Evolutionary conservation across 2,113 vertebrate genomes (phyloP).

Genomic region (Callorhinus ursinus): DNA sequence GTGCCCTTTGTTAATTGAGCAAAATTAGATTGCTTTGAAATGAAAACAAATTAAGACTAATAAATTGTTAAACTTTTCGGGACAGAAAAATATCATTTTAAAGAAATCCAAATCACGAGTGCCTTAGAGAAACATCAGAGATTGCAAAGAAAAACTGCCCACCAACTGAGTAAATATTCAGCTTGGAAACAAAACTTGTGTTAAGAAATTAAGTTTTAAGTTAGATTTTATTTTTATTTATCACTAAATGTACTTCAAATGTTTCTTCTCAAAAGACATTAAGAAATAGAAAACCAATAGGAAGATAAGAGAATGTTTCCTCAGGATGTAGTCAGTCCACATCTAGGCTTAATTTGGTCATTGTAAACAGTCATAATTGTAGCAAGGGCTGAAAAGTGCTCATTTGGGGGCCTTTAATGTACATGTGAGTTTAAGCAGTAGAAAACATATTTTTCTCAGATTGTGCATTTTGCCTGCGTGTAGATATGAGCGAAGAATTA

Average conservation of each 20-base stretch:
- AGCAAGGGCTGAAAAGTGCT: not conserved
- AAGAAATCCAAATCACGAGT: not conserved
- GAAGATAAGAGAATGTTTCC: not conserved
- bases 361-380: not conserved
- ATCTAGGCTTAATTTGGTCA: not conserved
- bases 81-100: not conserved
- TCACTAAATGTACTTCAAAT: not conserved
- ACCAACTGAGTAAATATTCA: not conserved
- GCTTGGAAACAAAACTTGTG: not conserved
- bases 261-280: not conserved
- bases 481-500: not conserved
- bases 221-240: not conserved
- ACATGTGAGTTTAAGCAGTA: not conserved
- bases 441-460: not conserved
- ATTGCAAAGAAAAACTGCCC: not conserved
- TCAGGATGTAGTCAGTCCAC: rapidly evolving
- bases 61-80: not conserved
- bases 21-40: not conserved
- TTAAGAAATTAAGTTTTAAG: not conserved
- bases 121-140: not conserved
- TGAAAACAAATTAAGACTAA: not conserved
- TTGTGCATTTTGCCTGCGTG: not conserved
- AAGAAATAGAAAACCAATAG: not conserved
- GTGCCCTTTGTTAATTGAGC: not conserved
- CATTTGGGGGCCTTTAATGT: not conserved